phyloP scores from a whole-genome alignment of 2,888 invertebrate genomes.

The Lagria hirta region DNA sequence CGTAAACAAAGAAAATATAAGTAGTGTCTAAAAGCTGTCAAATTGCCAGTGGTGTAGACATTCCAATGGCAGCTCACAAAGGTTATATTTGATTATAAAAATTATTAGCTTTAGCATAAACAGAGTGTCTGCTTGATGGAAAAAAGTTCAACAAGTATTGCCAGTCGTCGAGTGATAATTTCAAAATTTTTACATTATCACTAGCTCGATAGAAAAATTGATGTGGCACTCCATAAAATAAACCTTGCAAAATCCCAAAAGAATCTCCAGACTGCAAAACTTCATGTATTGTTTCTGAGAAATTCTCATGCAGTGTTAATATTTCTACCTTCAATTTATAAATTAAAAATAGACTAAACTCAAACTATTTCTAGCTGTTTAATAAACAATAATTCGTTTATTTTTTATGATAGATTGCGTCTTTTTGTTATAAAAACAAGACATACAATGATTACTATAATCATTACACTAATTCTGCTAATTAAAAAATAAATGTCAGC shows the following conservation, averaged over 20 bases:
- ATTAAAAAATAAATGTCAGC: too few relatives aligned
- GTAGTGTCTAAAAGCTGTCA: too few relatives aligned
- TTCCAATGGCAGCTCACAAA: too few relatives aligned
- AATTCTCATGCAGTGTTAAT: conserved; percentile 57
- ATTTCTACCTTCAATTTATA: conserved; percentile 50
- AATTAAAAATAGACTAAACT: too few relatives aligned
- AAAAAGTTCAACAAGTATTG: conserved; percentile 53
- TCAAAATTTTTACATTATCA: conserved; percentile 58
- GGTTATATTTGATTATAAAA: too few relatives aligned
- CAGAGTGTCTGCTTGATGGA: conserved; percentile 38
- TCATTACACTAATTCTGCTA: too few relatives aligned
- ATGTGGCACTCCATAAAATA: conserved; percentile 58
- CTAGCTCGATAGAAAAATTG: conserved; percentile 60
- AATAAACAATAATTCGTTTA: background rate
- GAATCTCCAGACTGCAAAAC: conserved; percentile 58
- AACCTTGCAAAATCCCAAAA: conserved; percentile 61
- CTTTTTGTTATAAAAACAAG: too few relatives aligned
- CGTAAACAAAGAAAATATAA: too few relatives aligned
- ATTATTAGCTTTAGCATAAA: conserved; percentile 35
- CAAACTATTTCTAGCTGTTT: background rate
- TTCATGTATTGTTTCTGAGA: conserved; percentile 57
- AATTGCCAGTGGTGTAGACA: too few relatives aligned
- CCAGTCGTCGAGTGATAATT: conserved; percentile 58
- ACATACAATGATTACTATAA: too few relatives aligned
- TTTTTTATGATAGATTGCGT: too few relatives aligned